A percentile compares a stretch with the other conserved stretches of the same genome.
phyloP scores from a whole-genome alignment of 2,797 vertebrate species.

The Malacoraja senta region DNA sequence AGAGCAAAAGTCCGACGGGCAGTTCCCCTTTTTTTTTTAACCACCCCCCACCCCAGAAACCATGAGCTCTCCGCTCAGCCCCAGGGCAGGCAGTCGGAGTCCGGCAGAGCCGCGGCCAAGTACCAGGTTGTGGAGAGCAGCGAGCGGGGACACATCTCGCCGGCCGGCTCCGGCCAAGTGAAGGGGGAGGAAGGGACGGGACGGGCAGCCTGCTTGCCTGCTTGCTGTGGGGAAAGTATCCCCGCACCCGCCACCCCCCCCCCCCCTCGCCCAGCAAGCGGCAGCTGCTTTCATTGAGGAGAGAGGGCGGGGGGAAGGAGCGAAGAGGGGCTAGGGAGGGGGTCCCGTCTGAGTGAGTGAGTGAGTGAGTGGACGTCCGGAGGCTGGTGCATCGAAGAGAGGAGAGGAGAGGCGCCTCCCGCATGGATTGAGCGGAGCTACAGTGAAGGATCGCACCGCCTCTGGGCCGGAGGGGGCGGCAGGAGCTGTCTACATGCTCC shows the following conservation, averaged over 20 bases:
- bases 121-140: not conserved
- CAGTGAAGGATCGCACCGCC: not conserved
- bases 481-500: not conserved
- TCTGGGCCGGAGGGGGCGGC: not conserved
- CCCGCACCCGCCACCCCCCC: not conserved
- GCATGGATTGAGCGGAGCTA: not conserved
- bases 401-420: not conserved
- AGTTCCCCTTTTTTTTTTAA: not conserved
- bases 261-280: not conserved
- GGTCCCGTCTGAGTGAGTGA: no score
- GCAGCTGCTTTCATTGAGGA: not conserved
- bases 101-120: not conserved
- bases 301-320: not conserved
- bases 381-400: no score
- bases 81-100: not conserved
- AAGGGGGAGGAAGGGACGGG: no score
- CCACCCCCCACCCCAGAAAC: not conserved
- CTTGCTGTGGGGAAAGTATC: not conserved
- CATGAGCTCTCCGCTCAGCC: constrained; percentile 10
- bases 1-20: not conserved
- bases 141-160: not conserved
- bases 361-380: no score
- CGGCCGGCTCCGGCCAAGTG: not conserved
- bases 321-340: no score
- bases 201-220: not conserved